These are phyloP conservation scores for Hypomecis punctinalis DNA, from an alignment of 2,888 invertebrate species.

Conservation along the genomic window DNA sequence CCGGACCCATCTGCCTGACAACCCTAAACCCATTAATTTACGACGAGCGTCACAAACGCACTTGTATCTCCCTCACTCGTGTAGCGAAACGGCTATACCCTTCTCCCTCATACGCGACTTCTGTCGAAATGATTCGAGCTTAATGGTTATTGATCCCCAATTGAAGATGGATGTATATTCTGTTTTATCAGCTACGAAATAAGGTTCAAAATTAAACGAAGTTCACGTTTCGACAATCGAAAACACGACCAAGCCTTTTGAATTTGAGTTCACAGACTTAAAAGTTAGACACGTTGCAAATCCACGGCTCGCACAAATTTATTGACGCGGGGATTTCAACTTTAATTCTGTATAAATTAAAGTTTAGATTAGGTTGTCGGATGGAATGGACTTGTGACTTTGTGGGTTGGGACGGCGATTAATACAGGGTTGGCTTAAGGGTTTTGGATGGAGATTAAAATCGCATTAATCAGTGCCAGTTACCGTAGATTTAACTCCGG, in stretches of 20 bases:
- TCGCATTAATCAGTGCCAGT: conserved; percentile 89
- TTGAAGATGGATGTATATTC: conserved; percentile 50
- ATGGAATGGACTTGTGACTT: conserved; percentile 67
- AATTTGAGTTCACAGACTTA: conserved; percentile 76
- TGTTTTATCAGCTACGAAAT: conserved; percentile 50
- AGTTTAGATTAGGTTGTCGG: conserved; percentile 59
- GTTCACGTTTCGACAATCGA: conserved; percentile 51
- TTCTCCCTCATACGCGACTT: conserved; percentile 68
- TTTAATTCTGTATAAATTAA: conserved; percentile 49
- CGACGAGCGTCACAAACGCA: conserved; percentile 56
- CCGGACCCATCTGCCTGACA: conserved; percentile 67
- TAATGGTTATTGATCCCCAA: conserved; percentile 79
- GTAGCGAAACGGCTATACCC: conserved; percentile 48
- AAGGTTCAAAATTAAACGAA: conserved; percentile 43
- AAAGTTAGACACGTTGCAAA: conserved; percentile 67
- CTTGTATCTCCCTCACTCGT: conserved; percentile 58
- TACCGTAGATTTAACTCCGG: conserved; percentile 79
- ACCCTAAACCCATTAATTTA: conserved; percentile 61
- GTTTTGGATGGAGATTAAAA: conserved; percentile 88
- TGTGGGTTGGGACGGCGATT: conserved; percentile 82
- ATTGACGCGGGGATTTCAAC: conserved; percentile 46
- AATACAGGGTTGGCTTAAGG: conserved; percentile 84
- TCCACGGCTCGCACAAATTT: conserved; percentile 56
- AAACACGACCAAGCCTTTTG: conserved; percentile 72
- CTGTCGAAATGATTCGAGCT: conserved; percentile 75